Evolutionary conservation across 1,140 invertebrate species (phyloP).

Genomic region (Gryon sp.): DNA sequence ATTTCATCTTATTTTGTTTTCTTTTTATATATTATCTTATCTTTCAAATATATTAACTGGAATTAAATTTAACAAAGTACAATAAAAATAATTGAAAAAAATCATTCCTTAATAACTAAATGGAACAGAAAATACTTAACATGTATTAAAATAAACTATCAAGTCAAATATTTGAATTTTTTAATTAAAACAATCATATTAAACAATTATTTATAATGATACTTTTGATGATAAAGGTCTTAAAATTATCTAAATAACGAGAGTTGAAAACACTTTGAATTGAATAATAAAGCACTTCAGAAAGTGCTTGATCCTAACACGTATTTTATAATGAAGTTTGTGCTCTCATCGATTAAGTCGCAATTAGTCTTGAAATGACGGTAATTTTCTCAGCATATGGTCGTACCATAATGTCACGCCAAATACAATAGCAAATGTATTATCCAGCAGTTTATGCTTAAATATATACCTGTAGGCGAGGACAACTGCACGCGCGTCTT

Average conservation of each 20-base stretch:
- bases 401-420: slow-evolving; percentile 71
- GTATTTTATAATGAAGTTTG: slow-evolving; percentile 69
- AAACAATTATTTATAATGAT: too few relatives aligned
- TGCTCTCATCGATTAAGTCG: slow-evolving; percentile 74
- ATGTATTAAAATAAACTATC: too few relatives aligned
- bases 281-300: slow-evolving; percentile 42
- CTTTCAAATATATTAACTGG: too few relatives aligned
- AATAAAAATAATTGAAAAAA: too few relatives aligned
- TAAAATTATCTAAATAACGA: slow-evolving; percentile 16
- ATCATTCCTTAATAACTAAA: too few relatives aligned
- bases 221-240: too few relatives aligned
- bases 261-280: slow-evolving; percentile 31
- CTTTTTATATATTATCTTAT: neutral
- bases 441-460: slow-evolving; percentile 72
- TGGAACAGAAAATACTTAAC: too few relatives aligned
- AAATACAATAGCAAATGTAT: slow-evolving; percentile 71
- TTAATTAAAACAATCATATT: too few relatives aligned
- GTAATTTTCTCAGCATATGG: slow-evolving; percentile 76
- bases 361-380: slow-evolving; percentile 72
- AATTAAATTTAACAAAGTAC: too few relatives aligned
- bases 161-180: too few relatives aligned
- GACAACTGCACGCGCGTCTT: slow-evolving; percentile 72
- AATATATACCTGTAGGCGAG: slow-evolving; percentile 71
- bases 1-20: neutral
- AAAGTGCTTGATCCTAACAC: slow-evolving; percentile 47